Evolutionary conservation across 2,888 invertebrate species (phyloP).

Genomic region (Limnephilus rhombicus): DNA sequence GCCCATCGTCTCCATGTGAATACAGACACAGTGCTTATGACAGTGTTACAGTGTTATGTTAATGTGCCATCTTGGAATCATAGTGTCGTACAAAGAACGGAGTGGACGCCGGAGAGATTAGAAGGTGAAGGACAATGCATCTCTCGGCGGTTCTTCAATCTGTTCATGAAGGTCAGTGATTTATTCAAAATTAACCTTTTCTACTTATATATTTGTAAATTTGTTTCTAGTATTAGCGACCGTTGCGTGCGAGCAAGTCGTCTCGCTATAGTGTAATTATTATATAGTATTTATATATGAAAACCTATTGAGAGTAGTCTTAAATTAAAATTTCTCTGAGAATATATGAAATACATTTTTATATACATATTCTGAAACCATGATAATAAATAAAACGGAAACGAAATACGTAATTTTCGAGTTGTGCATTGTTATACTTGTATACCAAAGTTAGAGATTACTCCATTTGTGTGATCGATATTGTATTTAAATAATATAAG

Average conservation of each 20-base stretch:
- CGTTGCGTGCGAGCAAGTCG: conserved; percentile 68
- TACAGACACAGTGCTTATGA: conserved; percentile 42
- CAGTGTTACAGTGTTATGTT: conserved; percentile 45
- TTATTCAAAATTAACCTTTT: conserved; percentile 64
- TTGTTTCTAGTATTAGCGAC: conserved; percentile 72
- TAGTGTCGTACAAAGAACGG: conserved; percentile 60
- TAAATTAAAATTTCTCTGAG: conserved; percentile 58
- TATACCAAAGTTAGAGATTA: conserved; percentile 78
- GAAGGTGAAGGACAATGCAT: conserved; percentile 42
- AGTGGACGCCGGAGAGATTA: conserved; percentile 14
- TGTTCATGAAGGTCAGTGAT: conserved; percentile 64
- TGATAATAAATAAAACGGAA: conserved; percentile 63
- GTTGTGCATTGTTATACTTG: conserved; percentile 67
- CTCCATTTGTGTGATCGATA: conserved; percentile 61
- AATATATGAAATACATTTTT: conserved; percentile 64
- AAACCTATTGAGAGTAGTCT: conserved; percentile 60
- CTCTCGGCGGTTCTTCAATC: conserved; percentile 31
- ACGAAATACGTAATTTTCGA: conserved; percentile 66
- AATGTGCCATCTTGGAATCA: conserved; percentile 54
- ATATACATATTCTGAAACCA: conserved; percentile 66
- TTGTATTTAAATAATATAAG: conserved; percentile 60
- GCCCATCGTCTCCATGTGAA: conserved; percentile 15
- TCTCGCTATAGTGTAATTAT: conserved; percentile 60
- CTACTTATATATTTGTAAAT: conserved; percentile 70
- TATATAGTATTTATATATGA: conserved; percentile 66